Base-by-base conservation (phyloP, 2,113 vertebrate genomes). In the Abramis brama region DNA sequence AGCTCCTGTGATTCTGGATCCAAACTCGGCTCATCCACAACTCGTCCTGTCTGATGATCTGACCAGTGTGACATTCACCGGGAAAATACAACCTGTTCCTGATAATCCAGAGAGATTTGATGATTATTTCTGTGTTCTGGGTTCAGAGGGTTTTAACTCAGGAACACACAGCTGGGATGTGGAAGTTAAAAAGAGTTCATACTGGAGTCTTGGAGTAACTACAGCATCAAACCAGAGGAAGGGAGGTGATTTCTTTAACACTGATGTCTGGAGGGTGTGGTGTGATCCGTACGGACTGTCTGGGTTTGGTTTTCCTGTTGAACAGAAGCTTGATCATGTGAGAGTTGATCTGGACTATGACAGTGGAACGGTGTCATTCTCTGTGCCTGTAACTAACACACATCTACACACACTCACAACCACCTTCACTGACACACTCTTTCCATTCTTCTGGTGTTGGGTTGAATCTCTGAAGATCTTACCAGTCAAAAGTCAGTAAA, bases 1-100 rank as follows among this genome's bases (percentile, higher is more conserved):
- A 66, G 62, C 25, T 66, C 62, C 62, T 30, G 62, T 66, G 62
- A 70, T 70, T 70, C 30, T 70, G 66, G 66, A 70, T 70, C 66
- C 66, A 70, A 70, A 70, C 66, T 21, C 30, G 0, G 7, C 66
- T 19, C 3, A 70, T 19, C 27, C 66, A 36, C 0, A 0, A 2
- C 30, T 70, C 17, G 3, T 2, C 15, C 7, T 70, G 30, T 70
- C 17, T 70, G 66, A 70, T 36, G 66, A 70, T 70, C 66, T 70
- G 30, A 70, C 66, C 30, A 2, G 66, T 70, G 6, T 27, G n/a
- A n/a, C n/a, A n/a, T n/a, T n/a, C n/a, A n/a, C n/a, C n/a, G n/a
- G n/a, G n/a, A n/a, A n/a, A n/a, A n/a, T n/a, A n/a, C n/a, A n/a
- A n/a, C n/a, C n/a, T n/a, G n/a, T n/a, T n/a, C 27, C 64, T 30